These are phyloP conservation scores for Homalodisca vitripennis DNA, from an alignment of 1,140 invertebrate species.

Conservation along the genomic window DNA sequence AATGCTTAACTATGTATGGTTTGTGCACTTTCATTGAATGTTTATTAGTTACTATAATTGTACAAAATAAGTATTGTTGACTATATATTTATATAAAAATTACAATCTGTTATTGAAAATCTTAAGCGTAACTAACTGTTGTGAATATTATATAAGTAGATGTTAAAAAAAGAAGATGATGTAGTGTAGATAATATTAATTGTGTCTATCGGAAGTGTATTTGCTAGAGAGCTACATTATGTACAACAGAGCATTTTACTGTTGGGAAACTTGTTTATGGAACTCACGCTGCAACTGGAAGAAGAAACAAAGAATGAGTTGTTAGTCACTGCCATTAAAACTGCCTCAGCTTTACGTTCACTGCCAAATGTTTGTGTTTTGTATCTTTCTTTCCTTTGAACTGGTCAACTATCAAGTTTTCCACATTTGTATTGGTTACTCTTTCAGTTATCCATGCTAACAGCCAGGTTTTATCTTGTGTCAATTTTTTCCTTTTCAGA, in stretches of 20 bases:
- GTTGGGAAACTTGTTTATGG: conserved; percentile 17
- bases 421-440: no score
- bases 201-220: background rate
- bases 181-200: conserved; percentile 12
- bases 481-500: no score
- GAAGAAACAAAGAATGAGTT: background rate
- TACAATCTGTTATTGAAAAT: conserved; percentile 17
- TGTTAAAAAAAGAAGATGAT: conserved; percentile 10
- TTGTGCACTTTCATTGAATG: background rate
- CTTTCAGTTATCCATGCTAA: no score
- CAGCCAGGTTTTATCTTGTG: no score
- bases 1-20: background rate
- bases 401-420: conserved; percentile 20
- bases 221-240: background rate
- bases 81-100: conserved; percentile 22
- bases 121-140: conserved; percentile 9
- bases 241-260: conserved; percentile 16
- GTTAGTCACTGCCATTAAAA: conserved; percentile 16
- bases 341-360: conserved; percentile 23
- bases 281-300: background rate
- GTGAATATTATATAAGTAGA: conserved; percentile 14
- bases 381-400: conserved; percentile 8
- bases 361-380: conserved; percentile 23
- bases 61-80: background rate
- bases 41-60: background rate